Evolutionary conservation across 2,113 vertebrate genomes (phyloP), one percentile per base, ranked within the genome.

Genomic region (Pyrgilauda ruficollis): DNA sequence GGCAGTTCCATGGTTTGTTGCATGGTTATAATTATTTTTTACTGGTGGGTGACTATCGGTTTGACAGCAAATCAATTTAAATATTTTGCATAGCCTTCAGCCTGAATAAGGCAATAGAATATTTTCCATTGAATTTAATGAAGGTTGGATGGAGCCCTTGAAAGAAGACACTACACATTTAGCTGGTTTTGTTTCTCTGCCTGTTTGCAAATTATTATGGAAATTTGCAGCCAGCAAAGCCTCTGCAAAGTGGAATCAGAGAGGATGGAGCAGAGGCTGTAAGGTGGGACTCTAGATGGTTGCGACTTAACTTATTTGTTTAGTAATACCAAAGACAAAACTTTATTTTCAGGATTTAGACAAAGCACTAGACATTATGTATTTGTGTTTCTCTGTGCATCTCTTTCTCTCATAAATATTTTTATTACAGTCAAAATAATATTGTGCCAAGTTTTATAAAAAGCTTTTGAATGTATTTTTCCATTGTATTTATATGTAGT

Each of bases 251-350:
- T 3, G 2, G 9, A 86, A 27, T 37, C 35, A 41, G 64, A 76
- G 83, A 83, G 52, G 39, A 58, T 82, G 31, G 50, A 84, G 73
- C 85, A 74, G 39, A 73, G 61, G 21, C 52, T 81, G 66, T 82
- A 86, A 92, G 28, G 27, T 84, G 55, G 47, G 89, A 79, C 59
- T 80, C 33, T 30, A 74, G 66, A 23, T 74, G 30, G 53, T 74
- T 68, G 69, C 77, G 79, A 72, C 80, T 93, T 93, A 92, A 74
- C 83, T 94, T 41, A 41, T 41, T 81, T 70, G 23, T 88, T 97
- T 95, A 89, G 83, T 73, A 94, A 94, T 95, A 97, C 97, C 97
- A 97, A 97, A 97, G 97, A 97, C 43, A 16, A 67, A 55, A 72
- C 92, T 94, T 96, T 95, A 76, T 95, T 96, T 96, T 67, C 68